Percentiles rank a stretch among this genome's conserved stretches.
Evolutionary conservation across 2,797 vertebrate species (phyloP).

Genomic region (Botia almorhae): DNA sequence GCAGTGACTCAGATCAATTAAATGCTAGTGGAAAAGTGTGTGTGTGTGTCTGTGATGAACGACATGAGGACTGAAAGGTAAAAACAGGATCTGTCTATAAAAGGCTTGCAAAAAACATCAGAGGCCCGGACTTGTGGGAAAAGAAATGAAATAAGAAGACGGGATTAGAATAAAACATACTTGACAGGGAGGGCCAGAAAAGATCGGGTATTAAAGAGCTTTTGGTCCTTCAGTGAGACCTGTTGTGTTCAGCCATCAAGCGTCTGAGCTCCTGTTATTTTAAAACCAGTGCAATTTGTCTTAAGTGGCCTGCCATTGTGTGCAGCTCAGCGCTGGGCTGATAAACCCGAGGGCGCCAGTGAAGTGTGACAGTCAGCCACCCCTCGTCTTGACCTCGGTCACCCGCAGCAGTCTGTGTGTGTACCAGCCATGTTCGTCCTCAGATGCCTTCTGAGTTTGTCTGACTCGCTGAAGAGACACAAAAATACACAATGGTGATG

Average conservation of each 20-base stretch:
- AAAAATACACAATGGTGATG: constrained; percentile 41
- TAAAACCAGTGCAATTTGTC: constrained; percentile 64
- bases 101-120: constrained; percentile 54
- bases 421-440: constrained; percentile 33
- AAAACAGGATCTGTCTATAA: constrained; percentile 54
- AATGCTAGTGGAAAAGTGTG: neutral
- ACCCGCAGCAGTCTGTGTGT: constrained; percentile 20
- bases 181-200: constrained; percentile 2
- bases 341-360: constrained; percentile 52
- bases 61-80: constrained; percentile 3
- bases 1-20: constrained; percentile 47
- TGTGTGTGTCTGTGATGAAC: neutral
- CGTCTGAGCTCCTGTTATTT: constrained; percentile 56
- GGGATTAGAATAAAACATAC: constrained; percentile 21
- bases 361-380: constrained; percentile 53
- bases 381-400: constrained; percentile 45
- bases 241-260: constrained; percentile 48
- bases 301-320: constrained; percentile 65
- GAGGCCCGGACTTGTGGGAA: constrained; percentile 37
- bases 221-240: constrained; percentile 50
- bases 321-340: constrained; percentile 52
- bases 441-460: constrained; percentile 24
- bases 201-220: constrained; percentile 22
- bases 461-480: constrained; percentile 19
- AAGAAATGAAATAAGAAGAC: constrained; percentile 20